Evolutionary conservation across 2,113 vertebrate species (phyloP).

Genomic region (Petaurus breviceps): DNA sequence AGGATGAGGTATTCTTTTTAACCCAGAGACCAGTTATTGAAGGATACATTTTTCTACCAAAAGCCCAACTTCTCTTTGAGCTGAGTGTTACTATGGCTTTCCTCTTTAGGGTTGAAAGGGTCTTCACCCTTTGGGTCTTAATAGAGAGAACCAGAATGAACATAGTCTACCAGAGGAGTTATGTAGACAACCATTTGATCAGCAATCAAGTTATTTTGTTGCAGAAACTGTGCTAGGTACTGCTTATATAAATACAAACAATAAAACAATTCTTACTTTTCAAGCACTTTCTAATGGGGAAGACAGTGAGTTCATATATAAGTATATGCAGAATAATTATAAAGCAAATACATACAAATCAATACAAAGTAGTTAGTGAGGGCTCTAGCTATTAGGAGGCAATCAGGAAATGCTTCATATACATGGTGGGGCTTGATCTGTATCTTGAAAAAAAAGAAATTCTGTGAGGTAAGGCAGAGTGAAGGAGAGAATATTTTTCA

Average conservation of each 20-base stretch:
- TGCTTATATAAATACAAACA: neutral
- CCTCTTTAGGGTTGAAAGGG: neutral
- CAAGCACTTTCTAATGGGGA: neutral
- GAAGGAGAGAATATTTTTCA: neutral
- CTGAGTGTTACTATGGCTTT: neutral
- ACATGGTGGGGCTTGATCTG: neutral
- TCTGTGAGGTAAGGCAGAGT: neutral
- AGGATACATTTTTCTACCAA: neutral
- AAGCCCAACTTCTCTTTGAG: neutral
- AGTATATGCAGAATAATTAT: neutral
- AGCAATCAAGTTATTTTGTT: neutral
- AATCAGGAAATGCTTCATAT: neutral
- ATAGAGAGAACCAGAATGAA: neutral
- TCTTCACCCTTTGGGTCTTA: neutral
- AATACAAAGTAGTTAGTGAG: neutral
- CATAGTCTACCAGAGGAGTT: neutral
- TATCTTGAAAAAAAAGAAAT: neutral
- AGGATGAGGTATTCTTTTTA: constrained; percentile 55
- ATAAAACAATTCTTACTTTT: neutral
- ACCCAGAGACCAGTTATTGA: neutral
- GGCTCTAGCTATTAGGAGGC: neutral
- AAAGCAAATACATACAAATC: neutral
- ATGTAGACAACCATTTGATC: neutral
- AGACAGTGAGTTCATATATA: neutral
- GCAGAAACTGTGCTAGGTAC: neutral